Evolutionary conservation across 1,140 invertebrate genomes (phyloP).

Genomic region (Pissodes strobi): DNA sequence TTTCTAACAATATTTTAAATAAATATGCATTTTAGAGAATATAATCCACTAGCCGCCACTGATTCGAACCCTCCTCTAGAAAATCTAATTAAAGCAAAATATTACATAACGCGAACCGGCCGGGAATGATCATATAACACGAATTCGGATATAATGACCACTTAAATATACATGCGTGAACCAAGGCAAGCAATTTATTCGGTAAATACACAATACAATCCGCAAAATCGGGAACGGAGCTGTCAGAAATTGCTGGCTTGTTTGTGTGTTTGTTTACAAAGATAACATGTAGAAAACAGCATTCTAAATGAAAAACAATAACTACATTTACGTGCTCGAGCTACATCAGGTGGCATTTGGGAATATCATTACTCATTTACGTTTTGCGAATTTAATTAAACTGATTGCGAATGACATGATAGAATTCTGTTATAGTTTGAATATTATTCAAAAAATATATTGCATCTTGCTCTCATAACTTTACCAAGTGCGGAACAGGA

Average conservation of each 20-base stretch:
- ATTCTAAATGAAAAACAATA: constrained; percentile 10
- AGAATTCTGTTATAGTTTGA: too few relatives aligned
- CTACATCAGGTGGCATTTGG: too few relatives aligned
- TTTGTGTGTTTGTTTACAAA: not conserved
- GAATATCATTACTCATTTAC: too few relatives aligned
- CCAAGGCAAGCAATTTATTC: constrained; percentile 28
- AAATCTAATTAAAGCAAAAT: constrained; percentile 35
- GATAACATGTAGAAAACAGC: constrained; percentile 16
- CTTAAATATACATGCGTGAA: constrained; percentile 36
- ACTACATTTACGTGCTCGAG: not conserved
- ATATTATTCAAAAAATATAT: too few relatives aligned
- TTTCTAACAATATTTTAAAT: too few relatives aligned
- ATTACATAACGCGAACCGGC: constrained; percentile 16
- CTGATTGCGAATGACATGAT: too few relatives aligned
- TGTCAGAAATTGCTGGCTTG: constrained; percentile 28
- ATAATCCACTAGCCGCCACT: too few relatives aligned
- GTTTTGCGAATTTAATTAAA: too few relatives aligned
- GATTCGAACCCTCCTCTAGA: not conserved
- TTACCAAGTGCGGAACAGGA: too few relatives aligned
- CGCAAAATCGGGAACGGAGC: constrained; percentile 17
- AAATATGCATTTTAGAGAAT: too few relatives aligned
- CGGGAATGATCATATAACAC: constrained; percentile 28
- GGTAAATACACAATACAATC: constrained; percentile 19
- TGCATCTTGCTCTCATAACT: too few relatives aligned
- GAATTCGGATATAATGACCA: constrained; percentile 32